Evolutionary conservation across 2,113 vertebrate genomes (phyloP).

Genomic region (Ctenomys sociabilis): DNA sequence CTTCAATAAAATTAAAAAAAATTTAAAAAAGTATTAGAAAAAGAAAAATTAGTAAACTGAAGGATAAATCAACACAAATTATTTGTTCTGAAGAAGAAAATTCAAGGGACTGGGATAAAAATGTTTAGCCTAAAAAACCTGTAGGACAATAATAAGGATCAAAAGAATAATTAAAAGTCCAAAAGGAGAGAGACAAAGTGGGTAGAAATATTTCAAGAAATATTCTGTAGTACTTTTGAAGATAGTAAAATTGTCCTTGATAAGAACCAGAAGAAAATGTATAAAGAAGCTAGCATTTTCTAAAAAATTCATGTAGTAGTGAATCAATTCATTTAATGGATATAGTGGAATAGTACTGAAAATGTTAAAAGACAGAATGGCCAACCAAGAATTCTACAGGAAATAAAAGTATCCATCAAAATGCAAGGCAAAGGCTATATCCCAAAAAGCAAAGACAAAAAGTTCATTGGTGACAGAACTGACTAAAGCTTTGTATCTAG

Average conservation of each 20-base stretch:
- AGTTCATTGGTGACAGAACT: neutral
- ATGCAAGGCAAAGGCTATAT: neutral
- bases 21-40: too few relatives aligned
- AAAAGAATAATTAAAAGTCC: neutral
- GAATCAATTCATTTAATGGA: neutral
- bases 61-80: neutral
- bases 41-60: neutral
- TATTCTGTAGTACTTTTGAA: neutral
- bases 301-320: neutral
- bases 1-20: too few relatives aligned
- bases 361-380: neutral
- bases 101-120: neutral
- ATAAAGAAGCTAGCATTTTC: neutral
- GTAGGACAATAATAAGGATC: neutral
- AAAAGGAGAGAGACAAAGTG: neutral
- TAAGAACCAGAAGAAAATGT: neutral
- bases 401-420: neutral
- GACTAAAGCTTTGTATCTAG: neutral
- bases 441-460: neutral
- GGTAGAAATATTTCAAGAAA: neutral
- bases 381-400: neutral
- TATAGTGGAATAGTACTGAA: neutral
- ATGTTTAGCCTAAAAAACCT: too few relatives aligned
- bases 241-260: neutral
- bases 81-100: constrained; percentile 19